Base-by-base conservation (phyloP, 1,140 invertebrate genomes). In the Drosophila aff. region DNA sequence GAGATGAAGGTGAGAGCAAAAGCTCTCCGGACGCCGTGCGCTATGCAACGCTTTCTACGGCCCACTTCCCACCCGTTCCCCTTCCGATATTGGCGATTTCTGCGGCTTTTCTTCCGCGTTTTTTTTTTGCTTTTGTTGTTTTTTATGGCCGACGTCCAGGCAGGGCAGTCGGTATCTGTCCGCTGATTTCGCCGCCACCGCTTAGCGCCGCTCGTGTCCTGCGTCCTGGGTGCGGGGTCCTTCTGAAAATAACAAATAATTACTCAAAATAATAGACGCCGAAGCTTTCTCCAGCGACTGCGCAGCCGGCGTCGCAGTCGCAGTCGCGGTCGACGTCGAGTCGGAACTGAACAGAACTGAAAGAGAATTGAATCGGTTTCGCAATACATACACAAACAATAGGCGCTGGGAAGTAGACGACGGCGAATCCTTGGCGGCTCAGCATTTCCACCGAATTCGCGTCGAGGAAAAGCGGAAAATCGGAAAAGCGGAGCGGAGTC, bases 351-450 rank as follows among this genome's bases (percentile, higher is more conserved):
- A 55, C 53, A 40, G 53, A 65, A 65, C 53, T 65, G 62, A 59
- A 41, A 63, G 63, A 65, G 63, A 41, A 80, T 71, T 72, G 82
- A 90, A 91, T 91, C 91, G 89, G 91, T 92, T 92, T 92, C 91
- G 91, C 91, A 92, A 92, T 92, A 92, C 91, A 92, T 92, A 92
- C 91, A 92, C 91, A 92, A 92, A 92, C 91, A 92, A 92, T 91
- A 92, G 91, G 91, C 86, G 75, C 84, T 90, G 81, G 78, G 85
- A 89, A 89, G 84, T 90, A 83, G 81, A 83, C 83, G 83, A 68
- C 67, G 63, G 58, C 61, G 62, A 73, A 73, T 73, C 68, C 69
- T 73, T 73, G 53, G 68, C 68, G 69, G 69, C 69, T 73, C 68
- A 73, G 55, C 69, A 78, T 78, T 79, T 68, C 55, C 64, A 57